These are phyloP conservation scores for Drosophila gaucha DNA, from an alignment of 2,888 invertebrate genomes.

Conservation along the genomic window DNA sequence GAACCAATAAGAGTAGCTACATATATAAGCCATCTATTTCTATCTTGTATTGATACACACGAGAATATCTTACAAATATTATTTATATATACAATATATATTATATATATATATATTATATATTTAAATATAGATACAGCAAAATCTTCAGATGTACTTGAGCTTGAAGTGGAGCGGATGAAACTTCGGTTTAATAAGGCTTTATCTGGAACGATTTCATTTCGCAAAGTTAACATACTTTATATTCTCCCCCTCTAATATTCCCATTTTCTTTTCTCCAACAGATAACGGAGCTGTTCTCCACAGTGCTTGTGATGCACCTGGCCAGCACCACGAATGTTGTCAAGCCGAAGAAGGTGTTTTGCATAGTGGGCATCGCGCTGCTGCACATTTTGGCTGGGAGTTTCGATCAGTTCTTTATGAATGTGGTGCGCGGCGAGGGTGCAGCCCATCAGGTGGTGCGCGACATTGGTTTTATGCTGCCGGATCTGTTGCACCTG, in stretches of 20 bases:
- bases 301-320: conserved; percentile 87
- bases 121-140: too few relatives aligned
- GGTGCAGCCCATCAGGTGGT: conserved; percentile 89
- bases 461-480: conserved; percentile 89
- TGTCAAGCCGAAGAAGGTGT: conserved; percentile 86
- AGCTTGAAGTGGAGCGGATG: too few relatives aligned
- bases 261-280: not conserved
- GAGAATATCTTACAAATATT: too few relatives aligned
- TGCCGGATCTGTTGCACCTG: conserved; percentile 88
- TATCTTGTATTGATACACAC: too few relatives aligned
- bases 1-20: too few relatives aligned
- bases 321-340: conserved; percentile 86
- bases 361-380: conserved; percentile 87
- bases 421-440: conserved; percentile 88
- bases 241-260: not conserved
- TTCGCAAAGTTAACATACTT: too few relatives aligned
- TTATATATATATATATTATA: too few relatives aligned
- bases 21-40: too few relatives aligned
- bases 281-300: conserved; percentile 87
- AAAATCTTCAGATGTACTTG: too few relatives aligned
- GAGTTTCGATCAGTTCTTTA: conserved; percentile 88
- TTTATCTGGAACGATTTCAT: too few relatives aligned
- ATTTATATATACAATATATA: too few relatives aligned
- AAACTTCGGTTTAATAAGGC: too few relatives aligned
- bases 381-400: conserved; percentile 87